phyloP scores from a whole-genome alignment of 2,797 vertebrate species.

The Sebastes steindachneri region DNA sequence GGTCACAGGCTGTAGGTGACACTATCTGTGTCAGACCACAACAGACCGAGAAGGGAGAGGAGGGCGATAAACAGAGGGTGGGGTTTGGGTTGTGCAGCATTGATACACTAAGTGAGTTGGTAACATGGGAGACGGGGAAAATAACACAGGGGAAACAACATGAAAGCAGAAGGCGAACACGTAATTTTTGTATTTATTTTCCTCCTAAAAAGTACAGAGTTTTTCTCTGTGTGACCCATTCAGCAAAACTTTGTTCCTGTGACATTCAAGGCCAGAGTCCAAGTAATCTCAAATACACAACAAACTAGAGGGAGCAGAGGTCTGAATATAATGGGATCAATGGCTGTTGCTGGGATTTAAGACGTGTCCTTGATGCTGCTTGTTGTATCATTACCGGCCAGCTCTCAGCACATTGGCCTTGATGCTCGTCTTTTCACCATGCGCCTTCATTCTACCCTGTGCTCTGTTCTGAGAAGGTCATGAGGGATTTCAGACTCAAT shows the following conservation, averaged over 20 bases:
- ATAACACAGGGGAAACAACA: not conserved
- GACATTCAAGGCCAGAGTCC: constrained; percentile 55
- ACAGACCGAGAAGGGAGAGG: not conserved
- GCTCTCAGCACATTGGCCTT: constrained; percentile 36
- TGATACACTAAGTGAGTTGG: constrained; percentile 1
- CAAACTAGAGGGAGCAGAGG: constrained; percentile 43
- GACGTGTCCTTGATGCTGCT: constrained; percentile 51
- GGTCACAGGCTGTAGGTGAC: constrained; percentile 71
- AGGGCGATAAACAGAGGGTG: constrained; percentile 17
- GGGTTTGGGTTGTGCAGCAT: not conserved
- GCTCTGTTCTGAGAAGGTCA: constrained; percentile 52
- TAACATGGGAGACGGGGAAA: not conserved
- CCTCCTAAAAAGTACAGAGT: constrained; percentile 1
- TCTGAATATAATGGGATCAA: constrained; percentile 64
- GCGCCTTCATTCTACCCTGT: constrained; percentile 24
- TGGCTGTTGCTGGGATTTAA: constrained; percentile 63
- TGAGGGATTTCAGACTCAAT: constrained; percentile 58
- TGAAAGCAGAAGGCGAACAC: not conserved
- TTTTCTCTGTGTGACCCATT: constrained; percentile 34
- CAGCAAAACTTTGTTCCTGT: constrained; percentile 53
- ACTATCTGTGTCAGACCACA: constrained; percentile 62
- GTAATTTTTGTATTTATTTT: constrained; percentile 12
- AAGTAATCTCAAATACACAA: constrained; percentile 54
- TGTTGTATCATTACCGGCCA: constrained; percentile 42
- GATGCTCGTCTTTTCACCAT: constrained; percentile 30